Evolutionary conservation across 2,113 vertebrate species (phyloP), one percentile per base, ranked within the genome.

Genomic region (Phylloscopus trochiloides): DNA sequence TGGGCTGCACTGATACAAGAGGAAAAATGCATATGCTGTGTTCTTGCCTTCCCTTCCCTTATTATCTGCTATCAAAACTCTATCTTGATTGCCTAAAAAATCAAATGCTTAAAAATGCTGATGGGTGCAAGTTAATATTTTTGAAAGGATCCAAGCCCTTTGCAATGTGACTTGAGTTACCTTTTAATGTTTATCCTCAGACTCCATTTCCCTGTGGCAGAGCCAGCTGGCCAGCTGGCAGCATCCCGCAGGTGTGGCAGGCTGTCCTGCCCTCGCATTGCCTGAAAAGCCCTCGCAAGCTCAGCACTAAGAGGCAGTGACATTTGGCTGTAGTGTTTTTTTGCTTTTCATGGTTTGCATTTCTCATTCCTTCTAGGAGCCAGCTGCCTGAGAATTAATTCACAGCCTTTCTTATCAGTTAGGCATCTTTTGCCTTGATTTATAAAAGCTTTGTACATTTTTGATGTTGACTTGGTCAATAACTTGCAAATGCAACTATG

Each of bases 211-310:
- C 34, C 52, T 76, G 51, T 42, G 36, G 80, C 7, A 16, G 68
- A 92, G 73, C 50, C 84, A 72, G 58, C 5, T 68, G 84, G 62
- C 34, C 47, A 54, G 85, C 6, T 90, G 87, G 81, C 91, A 96
- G 89, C 92, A 79, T 73, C 93, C 77, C 0, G 5, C 93, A 91
- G 78, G 90, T 86, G 90, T 62, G 62, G 42, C 94, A 88, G 63
- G 20, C 87, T 95, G 86, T 92, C 74, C 66, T 93, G 75, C 54
- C 40, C 34, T 54, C 20, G 4, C 45, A 2, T 82, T 85, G 78
- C 93, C 95, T 82, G 71, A 86, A 90, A 95, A 86, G 82, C 71
- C 77, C 93, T 94, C 15, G 6, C 71, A 73, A 86, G 52, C 94
- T 93, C 92, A 92, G 90, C 86, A 91, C 78, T 59, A 52, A 65